phyloP scores from a whole-genome alignment of 2,113 vertebrate species.

The Aptenodytes patagonicus region DNA sequence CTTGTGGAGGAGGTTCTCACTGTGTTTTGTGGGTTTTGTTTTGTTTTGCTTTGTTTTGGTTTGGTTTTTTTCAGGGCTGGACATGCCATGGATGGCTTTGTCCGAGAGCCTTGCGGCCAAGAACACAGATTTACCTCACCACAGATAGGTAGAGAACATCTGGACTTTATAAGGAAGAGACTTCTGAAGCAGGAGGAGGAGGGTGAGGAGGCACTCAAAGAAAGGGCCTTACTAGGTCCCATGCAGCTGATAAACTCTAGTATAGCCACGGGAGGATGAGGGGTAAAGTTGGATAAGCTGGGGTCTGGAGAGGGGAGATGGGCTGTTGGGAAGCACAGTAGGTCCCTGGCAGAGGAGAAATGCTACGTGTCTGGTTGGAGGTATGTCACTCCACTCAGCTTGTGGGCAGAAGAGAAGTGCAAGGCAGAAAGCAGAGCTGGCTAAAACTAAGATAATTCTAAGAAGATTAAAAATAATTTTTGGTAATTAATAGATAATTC shows the following conservation, averaged over 20 bases:
- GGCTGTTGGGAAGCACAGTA: not conserved
- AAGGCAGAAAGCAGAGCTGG: not conserved
- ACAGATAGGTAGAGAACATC: not conserved
- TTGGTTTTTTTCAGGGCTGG: not conserved
- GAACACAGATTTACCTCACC: not conserved
- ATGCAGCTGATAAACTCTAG: not conserved
- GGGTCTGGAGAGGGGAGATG: not conserved
- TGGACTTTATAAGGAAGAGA: not conserved
- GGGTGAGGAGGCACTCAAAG: not conserved
- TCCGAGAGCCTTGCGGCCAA: not conserved
- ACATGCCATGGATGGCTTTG: not conserved
- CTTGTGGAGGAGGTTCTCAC: conserved; percentile 15
- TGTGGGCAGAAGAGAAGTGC: not conserved
- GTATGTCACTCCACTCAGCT: not conserved
- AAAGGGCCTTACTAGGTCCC: not conserved
- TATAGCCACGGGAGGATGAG: not conserved
- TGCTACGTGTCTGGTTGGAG: fast-evolving
- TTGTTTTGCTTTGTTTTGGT: fast-evolving
- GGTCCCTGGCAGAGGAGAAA: not conserved
- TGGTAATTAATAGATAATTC: conserved; percentile 23
- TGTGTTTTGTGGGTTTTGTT: conserved; percentile 4
- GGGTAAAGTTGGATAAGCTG: fast-evolving
- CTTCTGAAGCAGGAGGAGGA: not conserved
- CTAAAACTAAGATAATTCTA: not conserved
- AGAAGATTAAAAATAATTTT: conserved; percentile 13